Evolutionary conservation across 2,113 vertebrate species (phyloP), one percentile per base, ranked within the genome.

Genomic region (Platichthys flesus): DNA sequence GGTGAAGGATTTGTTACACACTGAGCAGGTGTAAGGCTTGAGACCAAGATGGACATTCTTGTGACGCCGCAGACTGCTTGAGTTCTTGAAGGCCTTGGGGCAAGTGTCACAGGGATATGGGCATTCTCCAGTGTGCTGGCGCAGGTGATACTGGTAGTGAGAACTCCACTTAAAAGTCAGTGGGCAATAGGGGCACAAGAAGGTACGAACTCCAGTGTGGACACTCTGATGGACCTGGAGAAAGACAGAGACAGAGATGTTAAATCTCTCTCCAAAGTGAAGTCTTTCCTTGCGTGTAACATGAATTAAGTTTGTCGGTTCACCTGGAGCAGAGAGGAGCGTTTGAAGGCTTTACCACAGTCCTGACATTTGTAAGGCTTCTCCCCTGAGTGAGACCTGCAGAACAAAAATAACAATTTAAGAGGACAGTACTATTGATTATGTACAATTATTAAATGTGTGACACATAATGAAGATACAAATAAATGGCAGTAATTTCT

Each of bases 131-230:
- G 97, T 96, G 89, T 98, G 97, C 91, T 97, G 96, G 4, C 96
- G 95, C 82, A 97, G 92, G 89, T 98, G 97, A 91, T 98, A 98
- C 91, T 98, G 97, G 91, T 98, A 98, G 90, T 98, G 97, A 0
- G 97, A 98, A 0, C 97, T 97, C 97, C 97, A 98, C 84, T 98
- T 98, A 87, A 98, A 98, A 45, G 96, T 94, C 81, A 97, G 91
- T 4, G 96, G 95, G 13, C 97, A 98, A 74, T 97, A 96, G 51
- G 94, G 93, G 10, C 97, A 98, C 67, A 96, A 91, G 77, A 97
- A 98, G 31, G 96, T 96, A 0, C 96, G 95, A 40, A 96, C 86
- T 35, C 96, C 97, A 0, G 96, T 98, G 90, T 98, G 97, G 13
- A 97, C 96, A 66, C 93, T 94, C 85, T 92, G 93, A 77, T 95